Evolutionary conservation across 2,888 invertebrate species (phyloP).

Genomic region (Nemapogon koenigi): DNA sequence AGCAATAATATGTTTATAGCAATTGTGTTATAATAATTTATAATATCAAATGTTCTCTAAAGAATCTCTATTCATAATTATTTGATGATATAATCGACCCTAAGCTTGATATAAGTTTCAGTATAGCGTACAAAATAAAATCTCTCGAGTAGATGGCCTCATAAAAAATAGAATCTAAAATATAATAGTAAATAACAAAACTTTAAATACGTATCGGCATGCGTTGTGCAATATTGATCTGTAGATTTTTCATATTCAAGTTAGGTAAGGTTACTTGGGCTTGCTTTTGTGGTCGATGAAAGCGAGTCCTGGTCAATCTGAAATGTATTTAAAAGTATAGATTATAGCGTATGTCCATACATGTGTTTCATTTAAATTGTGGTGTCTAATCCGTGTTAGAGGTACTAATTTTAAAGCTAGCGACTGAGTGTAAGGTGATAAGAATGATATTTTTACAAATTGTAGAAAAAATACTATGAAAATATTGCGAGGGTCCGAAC

Average conservation of each 20-base stretch:
- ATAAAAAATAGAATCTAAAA: slow-evolving; percentile 28
- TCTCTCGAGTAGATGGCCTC: slow-evolving; percentile 27
- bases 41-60: too few species aligned
- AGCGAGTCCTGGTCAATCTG: slow-evolving; percentile 33
- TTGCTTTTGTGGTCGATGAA: neutral
- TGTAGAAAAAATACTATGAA: slow-evolving; percentile 24
- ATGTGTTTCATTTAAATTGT: slow-evolving; percentile 62
- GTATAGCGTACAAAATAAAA: too few species aligned
- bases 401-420: slow-evolving; percentile 48
- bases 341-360: slow-evolving; percentile 58
- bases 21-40: too few species aligned
- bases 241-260: slow-evolving; percentile 36
- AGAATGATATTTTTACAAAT: slow-evolving; percentile 52
- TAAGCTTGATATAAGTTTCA: too few species aligned
- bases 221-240: slow-evolving; percentile 57
- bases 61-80: too few species aligned
- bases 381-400: slow-evolving; percentile 63
- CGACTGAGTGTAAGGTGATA: slow-evolving; percentile 52
- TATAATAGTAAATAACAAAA: slow-evolving; percentile 24
- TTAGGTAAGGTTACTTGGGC: slow-evolving; percentile 29
- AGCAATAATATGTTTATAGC: too few species aligned
- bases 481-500: slow-evolving; percentile 6
- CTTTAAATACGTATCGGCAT: slow-evolving; percentile 52
- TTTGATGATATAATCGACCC: too few species aligned
- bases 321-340: slow-evolving; percentile 43